These are phyloP conservation scores for Conops quadrifasciatus DNA, from an alignment of 2,888 invertebrate genomes.

Conservation along the genomic window DNA sequence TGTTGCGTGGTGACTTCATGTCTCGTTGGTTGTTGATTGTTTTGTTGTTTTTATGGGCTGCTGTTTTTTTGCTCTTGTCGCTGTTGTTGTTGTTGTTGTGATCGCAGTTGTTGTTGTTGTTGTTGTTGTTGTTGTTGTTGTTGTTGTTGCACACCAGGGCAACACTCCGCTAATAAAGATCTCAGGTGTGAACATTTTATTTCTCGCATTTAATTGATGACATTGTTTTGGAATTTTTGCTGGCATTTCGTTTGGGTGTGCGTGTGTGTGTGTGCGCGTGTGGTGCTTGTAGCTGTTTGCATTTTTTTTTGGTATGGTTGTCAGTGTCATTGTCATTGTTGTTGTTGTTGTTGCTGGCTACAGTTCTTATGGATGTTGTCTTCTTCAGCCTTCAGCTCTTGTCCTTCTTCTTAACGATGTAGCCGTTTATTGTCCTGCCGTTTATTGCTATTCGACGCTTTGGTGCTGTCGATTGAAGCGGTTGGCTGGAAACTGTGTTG, in stretches of 20 bases:
- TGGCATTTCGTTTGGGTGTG: slow-evolving; percentile 56
- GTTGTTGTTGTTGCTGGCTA: slow-evolving; percentile 33
- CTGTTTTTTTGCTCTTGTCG: neutral
- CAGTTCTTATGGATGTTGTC: slow-evolving; percentile 1
- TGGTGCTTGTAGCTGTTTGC: slow-evolving; percentile 31
- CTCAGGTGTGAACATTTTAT: slow-evolving; percentile 62
- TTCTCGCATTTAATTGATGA: slow-evolving; percentile 63
- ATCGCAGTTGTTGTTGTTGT: neutral
- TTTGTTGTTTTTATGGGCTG: too few species aligned
- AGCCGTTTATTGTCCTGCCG: too few species aligned
- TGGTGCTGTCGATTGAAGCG: slow-evolving; percentile 14
- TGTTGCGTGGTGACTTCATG: slow-evolving; percentile 27
- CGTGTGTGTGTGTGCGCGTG: slow-evolving; percentile 55
- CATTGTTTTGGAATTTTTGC: slow-evolving; percentile 63
- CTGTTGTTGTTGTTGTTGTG: neutral
- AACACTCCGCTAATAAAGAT: slow-evolving; percentile 60
- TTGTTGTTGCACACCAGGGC: slow-evolving; percentile 23
- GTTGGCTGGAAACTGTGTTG: neutral
- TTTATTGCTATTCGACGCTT: neutral
- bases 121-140: neutral
- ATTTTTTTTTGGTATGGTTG: slow-evolving; percentile 30
- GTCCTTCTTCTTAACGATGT: neutral
- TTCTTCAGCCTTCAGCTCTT: too few species aligned
- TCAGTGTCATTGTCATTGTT: slow-evolving; percentile 29
- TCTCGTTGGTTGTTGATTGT: slow-evolving; percentile 21